phyloP scores from a whole-genome alignment of 23 tunicate species.

The Styela plicata region DNA sequence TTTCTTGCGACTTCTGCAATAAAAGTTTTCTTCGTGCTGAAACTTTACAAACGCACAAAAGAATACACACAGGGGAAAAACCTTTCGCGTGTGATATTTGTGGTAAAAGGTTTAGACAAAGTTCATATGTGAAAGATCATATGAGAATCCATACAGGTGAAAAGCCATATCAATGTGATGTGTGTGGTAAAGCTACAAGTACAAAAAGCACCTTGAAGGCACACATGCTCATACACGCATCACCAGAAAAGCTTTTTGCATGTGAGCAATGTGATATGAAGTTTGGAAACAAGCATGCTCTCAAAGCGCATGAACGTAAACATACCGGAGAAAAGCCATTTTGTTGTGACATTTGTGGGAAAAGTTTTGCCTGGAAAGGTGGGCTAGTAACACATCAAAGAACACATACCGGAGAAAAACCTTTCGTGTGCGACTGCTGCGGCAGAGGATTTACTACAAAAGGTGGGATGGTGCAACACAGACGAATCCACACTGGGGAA shows the following conservation, averaged over 20 bases:
- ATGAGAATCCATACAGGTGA: not conserved
- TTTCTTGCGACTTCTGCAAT: not conserved
- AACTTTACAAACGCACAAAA: not conserved
- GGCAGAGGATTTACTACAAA: not conserved
- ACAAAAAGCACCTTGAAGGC: not conserved
- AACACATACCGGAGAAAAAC: not conserved
- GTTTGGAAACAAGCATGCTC: not conserved
- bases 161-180: not conserved
- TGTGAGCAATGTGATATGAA: not conserved
- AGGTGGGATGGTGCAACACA: conserved; percentile 52
- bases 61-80: not conserved
- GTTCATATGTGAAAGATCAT: not conserved
- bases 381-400: not conserved
- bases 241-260: not conserved
- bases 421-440: not conserved
- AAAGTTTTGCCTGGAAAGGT: not conserved
- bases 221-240: not conserved
- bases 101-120: not conserved
- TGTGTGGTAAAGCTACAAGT: not conserved
- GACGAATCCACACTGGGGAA: conserved; percentile 61
- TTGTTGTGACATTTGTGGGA: not conserved
- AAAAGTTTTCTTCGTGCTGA: not conserved
- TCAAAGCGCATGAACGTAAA: not conserved
- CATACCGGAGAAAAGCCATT: not conserved
- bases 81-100: not conserved